Evolutionary conservation across 2,888 invertebrate species (phyloP).

Genomic region (Leptopterna dolabrata): DNA sequence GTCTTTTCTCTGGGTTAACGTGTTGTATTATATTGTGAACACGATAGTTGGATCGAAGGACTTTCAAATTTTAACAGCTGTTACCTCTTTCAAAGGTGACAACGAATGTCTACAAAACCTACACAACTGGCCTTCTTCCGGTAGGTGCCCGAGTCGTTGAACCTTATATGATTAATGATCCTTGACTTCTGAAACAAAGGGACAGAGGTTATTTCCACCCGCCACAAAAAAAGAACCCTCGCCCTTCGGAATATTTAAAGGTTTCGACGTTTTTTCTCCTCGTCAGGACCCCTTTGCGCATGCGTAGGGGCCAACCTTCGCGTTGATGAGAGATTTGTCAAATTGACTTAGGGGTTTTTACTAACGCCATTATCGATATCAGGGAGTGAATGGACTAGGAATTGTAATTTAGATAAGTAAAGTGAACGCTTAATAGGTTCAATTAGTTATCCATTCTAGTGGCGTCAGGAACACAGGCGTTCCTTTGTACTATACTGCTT

Average conservation of each 20-base stretch:
- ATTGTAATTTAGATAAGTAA: constrained; percentile 32
- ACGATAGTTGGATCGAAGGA: too few species aligned
- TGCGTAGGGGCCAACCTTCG: neutral
- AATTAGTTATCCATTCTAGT: constrained; percentile 7
- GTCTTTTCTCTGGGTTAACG: too few species aligned
- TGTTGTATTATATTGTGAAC: too few species aligned
- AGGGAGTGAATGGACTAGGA: constrained; percentile 37
- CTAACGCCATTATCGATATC: constrained; percentile 18
- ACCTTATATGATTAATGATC: constrained; percentile 39
- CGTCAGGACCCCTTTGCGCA: neutral
- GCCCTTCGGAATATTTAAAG: constrained; percentile 17
- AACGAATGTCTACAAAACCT: neutral
- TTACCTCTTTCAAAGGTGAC: neutral
- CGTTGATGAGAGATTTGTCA: neutral
- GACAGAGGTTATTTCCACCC: constrained; percentile 42
- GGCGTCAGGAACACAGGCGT: neutral
- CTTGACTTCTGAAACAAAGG: constrained; percentile 45
- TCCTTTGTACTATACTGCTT: too few species aligned
- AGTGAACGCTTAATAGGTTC: constrained; percentile 20
- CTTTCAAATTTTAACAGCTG: too few species aligned
- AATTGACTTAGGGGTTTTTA: neutral
- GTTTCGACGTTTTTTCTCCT: constrained; percentile 35
- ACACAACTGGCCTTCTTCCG: neutral
- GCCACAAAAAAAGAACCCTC: constrained; percentile 32
- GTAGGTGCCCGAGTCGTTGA: constrained; percentile 21